These are phyloP conservation scores for Leucophenga varia DNA, from an alignment of 1,140 invertebrate species.

Conservation along the genomic window DNA sequence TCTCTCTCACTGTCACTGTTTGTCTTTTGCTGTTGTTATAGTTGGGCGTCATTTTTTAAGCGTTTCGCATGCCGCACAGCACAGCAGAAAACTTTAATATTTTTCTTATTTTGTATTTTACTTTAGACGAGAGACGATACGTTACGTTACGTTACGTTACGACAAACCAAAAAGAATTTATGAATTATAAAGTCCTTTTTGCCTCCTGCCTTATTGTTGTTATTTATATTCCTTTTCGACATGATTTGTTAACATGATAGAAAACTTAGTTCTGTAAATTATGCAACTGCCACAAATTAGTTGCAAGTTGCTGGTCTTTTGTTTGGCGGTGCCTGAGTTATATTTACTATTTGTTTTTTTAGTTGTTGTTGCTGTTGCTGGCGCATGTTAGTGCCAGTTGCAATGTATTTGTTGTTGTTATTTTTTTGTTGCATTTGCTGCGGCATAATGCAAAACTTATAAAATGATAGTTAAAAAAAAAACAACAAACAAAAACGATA, in stretches of 20 bases:
- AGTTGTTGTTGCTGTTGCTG: no score
- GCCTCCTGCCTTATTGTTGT: background rate
- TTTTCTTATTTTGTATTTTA: no score
- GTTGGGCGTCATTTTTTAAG: constrained; percentile 29
- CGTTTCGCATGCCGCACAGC: no score
- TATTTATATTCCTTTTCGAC: constrained; percentile 32
- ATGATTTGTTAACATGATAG: constrained; percentile 54
- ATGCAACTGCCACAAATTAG: constrained; percentile 1
- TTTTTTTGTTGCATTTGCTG: no score
- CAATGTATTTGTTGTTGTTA: no score
- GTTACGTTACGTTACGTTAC: no score
- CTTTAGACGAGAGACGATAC: no score
- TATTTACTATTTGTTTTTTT: no score
- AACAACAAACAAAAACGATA: background rate
- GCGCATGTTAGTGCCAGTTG: no score
- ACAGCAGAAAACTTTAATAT: constrained; percentile 44
- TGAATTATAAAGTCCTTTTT: constrained; percentile 44
- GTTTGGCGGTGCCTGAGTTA: no score
- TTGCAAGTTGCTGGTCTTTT: no score
- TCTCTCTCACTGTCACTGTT: constrained; percentile 16
- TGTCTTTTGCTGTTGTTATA: constrained; percentile 45
- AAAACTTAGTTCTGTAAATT: constrained; percentile 34
- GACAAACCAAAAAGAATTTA: constrained; percentile 30
- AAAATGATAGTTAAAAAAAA: constrained; percentile 2
- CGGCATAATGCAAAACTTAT: no score